Conservation (phyloP, 2,888 invertebrate genomes). For the Netelia inedita region DNA sequence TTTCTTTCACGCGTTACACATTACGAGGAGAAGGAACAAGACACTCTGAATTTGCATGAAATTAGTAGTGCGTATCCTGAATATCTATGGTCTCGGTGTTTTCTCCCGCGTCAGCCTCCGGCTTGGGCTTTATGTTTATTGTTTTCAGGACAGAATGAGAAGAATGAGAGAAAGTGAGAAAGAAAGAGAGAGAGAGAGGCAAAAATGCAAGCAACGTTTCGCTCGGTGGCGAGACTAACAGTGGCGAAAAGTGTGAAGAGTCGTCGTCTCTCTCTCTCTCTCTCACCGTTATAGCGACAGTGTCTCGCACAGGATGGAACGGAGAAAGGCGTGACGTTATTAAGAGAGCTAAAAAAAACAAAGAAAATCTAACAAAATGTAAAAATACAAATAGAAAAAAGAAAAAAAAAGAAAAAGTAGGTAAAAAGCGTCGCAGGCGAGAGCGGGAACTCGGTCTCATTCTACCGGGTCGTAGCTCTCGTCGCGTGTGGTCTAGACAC, state of each 20-base stretch:
- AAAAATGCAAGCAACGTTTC: slow-evolving; percentile 1
- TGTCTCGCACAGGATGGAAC: slow-evolving; percentile 34
- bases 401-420: background rate
- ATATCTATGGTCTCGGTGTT: slow-evolving; percentile 46
- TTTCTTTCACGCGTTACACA: slow-evolving; percentile 1
- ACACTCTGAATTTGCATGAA: slow-evolving; percentile 57
- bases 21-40: background rate
- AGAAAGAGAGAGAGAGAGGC: slow-evolving; percentile 16
- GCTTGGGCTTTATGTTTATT: slow-evolving; percentile 31
- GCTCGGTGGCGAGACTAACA: slow-evolving; percentile 37
- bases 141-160: slow-evolving; percentile 27
- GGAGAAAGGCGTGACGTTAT: slow-evolving; percentile 62
- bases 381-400: slow-evolving; percentile 3
- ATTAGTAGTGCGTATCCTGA: slow-evolving; percentile 41
- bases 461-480: slow-evolving; percentile 16
- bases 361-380: background rate
- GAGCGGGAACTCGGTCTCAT: slow-evolving; percentile 52
- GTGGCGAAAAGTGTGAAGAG: slow-evolving; percentile 62
- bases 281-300: slow-evolving; percentile 13
- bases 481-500: slow-evolving; percentile 42
- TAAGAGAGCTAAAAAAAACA: slow-evolving; percentile 48
- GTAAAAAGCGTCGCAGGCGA: slow-evolving; percentile 29
- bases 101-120: slow-evolving; percentile 1
- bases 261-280: slow-evolving; percentile 6
- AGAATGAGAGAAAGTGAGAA: slow-evolving; percentile 20